Conservation (phyloP, 2,797 vertebrate genomes). For the Myotis findleyi region DNA sequence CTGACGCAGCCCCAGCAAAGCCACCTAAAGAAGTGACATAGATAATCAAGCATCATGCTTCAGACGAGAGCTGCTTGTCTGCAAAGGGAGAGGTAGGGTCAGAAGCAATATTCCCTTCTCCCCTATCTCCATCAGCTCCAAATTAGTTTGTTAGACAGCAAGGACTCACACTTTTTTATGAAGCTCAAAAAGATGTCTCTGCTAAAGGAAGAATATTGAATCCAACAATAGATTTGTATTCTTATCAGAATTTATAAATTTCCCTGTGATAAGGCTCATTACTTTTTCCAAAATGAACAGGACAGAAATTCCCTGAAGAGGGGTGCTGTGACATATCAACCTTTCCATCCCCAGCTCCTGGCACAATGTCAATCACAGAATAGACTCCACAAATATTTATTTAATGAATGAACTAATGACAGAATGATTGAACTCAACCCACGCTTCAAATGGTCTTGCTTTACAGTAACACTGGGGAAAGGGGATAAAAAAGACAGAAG, state of each 20-base stretch:
- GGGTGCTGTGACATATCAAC: background rate
- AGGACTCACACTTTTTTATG: background rate
- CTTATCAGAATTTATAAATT: conserved; percentile 25
- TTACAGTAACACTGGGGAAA: conserved; percentile 21
- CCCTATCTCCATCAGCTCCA: background rate
- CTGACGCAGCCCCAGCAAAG: background rate
- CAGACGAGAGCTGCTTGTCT: background rate
- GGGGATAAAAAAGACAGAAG: conserved; percentile 18
- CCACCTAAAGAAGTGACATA: conserved; percentile 27
- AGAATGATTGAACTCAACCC: conserved; percentile 14
- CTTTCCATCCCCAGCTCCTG: background rate
- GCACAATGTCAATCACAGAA: background rate
- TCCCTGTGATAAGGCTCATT: background rate
- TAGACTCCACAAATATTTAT: conserved; percentile 30
- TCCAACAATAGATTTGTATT: background rate
- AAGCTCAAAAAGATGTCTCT: conserved; percentile 20
- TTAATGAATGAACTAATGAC: conserved; percentile 64
- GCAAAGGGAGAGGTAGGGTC: background rate
- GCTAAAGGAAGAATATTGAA: background rate
- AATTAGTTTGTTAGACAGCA: background rate
- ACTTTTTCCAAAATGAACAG: conserved; percentile 35
- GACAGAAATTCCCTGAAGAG: conserved; percentile 36
- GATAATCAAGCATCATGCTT: background rate
- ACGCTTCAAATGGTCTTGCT: conserved; percentile 2
- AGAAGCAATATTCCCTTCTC: background rate